Evolutionary conservation across 2,113 vertebrate species (phyloP).

Genomic region (Chunga burmeisteri): DNA sequence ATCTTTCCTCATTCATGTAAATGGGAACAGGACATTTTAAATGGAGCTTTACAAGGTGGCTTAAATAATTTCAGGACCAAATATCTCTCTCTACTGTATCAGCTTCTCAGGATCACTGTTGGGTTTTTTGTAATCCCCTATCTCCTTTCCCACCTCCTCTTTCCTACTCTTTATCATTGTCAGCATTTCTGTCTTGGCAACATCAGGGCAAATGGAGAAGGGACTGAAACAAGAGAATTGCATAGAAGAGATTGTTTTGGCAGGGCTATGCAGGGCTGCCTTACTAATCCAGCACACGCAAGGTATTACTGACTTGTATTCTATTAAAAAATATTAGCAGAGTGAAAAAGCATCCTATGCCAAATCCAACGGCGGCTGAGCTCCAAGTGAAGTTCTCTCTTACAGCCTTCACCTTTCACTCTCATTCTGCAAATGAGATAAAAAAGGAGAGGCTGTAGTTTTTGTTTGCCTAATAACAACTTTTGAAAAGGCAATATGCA

Average conservation of each 20-base stretch:
- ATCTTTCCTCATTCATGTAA: not conserved
- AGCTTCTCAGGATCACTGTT: not conserved
- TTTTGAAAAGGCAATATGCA: not conserved
- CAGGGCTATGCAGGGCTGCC: not conserved
- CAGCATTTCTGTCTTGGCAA: conserved; percentile 10
- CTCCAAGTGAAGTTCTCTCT: not conserved
- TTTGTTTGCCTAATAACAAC: not conserved
- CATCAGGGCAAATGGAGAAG: not conserved
- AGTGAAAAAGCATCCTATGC: not conserved
- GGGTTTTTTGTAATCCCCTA: not conserved
- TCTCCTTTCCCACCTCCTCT: not conserved
- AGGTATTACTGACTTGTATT: not conserved
- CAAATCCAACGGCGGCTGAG: not conserved
- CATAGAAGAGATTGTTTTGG: conserved; percentile 34
- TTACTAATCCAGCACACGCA: not conserved
- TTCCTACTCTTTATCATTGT: not conserved
- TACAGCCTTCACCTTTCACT: not conserved
- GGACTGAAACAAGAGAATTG: conserved; percentile 21
- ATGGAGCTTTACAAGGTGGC: not conserved
- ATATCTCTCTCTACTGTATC: not conserved
- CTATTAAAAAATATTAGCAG: not conserved
- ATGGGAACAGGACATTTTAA: not conserved
- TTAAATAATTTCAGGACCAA: not conserved
- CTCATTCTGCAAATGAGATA: not conserved
- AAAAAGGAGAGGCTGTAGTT: not conserved